These are phyloP conservation scores for Cephus pygmeus DNA, from an alignment of 2,888 invertebrate species.

Conservation along the genomic window DNA sequence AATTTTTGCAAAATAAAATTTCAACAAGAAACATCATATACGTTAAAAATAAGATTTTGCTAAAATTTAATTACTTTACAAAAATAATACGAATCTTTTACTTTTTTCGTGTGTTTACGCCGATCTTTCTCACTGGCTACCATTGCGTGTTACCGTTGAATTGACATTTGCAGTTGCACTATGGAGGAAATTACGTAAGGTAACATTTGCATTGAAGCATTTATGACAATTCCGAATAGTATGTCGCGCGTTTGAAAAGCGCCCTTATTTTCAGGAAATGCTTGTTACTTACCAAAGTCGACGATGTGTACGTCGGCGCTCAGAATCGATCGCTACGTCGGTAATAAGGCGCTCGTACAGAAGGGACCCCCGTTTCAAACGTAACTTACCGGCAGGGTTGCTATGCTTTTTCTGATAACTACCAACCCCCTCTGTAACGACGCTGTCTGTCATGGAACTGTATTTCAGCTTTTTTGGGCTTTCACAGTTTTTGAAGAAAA, in stretches of 20 bases:
- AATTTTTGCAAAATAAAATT: not conserved
- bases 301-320: not conserved
- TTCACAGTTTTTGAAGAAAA: not conserved
- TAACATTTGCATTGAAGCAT: not conserved
- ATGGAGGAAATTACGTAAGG: not conserved
- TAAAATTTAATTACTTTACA: not conserved
- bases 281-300: not conserved
- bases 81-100: not conserved
- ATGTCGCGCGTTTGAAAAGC: not conserved
- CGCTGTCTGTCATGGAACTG: constrained; percentile 7
- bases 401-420: constrained; percentile 16
- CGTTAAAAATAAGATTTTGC: not conserved
- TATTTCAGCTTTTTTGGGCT: not conserved
- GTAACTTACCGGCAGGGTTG: constrained; percentile 53
- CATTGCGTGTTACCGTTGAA: not conserved
- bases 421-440: constrained; percentile 22
- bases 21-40: not conserved
- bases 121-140: not conserved
- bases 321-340: constrained; percentile 54
- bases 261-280: not conserved
- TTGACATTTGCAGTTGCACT: not conserved
- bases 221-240: not conserved
- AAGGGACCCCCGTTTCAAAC: constrained; percentile 23
- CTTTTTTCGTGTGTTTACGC: not conserved
- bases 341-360: constrained; percentile 50